These are phyloP conservation scores for Lethocerus indicus DNA, from an alignment of 1,140 invertebrate species.

Conservation along the genomic window DNA sequence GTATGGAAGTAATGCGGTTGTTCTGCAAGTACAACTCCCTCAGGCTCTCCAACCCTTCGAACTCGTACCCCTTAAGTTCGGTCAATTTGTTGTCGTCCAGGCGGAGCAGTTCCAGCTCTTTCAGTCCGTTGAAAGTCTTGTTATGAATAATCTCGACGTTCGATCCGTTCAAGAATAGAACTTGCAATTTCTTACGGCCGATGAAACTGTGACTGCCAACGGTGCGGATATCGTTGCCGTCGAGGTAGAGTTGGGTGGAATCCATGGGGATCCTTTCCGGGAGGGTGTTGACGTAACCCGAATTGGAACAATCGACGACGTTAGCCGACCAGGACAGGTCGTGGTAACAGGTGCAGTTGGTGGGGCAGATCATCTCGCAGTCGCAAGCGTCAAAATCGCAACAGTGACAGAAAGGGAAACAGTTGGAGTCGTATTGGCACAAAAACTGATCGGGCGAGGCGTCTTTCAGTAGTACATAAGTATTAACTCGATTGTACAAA, in stretches of 20 bases:
- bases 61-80: conserved; percentile 66
- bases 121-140: conserved; percentile 74
- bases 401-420: conserved; percentile 78
- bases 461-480: conserved; percentile 63
- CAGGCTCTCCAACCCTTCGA: conserved; percentile 46
- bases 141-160: conserved; percentile 76
- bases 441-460: conserved; percentile 74
- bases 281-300: conserved; percentile 49
- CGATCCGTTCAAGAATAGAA: conserved; percentile 68
- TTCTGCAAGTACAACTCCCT: conserved; percentile 43
- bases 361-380: conserved; percentile 87
- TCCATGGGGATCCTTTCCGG: conserved; percentile 84
- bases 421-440: conserved; percentile 80
- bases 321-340: conserved; percentile 84
- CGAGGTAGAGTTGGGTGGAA: conserved; percentile 72
- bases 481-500: conserved; percentile 62
- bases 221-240: conserved; percentile 66
- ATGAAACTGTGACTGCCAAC: conserved; percentile 77
- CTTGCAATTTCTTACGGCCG: conserved; percentile 66
- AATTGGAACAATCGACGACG: conserved; percentile 71
- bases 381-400: conserved; percentile 89
- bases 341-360: conserved; percentile 81
- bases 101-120: conserved; percentile 62
- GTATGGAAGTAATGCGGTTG: conserved; percentile 50
- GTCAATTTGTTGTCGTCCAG: conserved; percentile 62